phyloP scores from a whole-genome alignment of 1,140 invertebrate genomes.

The Apis dorsata region DNA sequence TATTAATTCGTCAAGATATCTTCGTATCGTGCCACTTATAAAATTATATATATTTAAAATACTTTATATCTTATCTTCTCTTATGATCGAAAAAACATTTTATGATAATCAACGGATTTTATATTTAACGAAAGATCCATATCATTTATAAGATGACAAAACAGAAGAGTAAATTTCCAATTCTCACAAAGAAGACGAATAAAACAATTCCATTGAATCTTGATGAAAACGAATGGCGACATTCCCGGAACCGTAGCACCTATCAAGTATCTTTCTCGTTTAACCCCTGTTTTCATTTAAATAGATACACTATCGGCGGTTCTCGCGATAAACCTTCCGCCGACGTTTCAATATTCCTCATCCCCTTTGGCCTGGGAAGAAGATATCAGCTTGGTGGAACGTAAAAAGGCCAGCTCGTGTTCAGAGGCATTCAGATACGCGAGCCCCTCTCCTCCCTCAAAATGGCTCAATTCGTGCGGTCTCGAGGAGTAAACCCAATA shows the following conservation, averaged over 20 bases:
- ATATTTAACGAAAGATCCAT: no score
- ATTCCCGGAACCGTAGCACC: neutral
- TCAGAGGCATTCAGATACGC: slow-evolving; percentile 29
- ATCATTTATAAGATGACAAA: no score
- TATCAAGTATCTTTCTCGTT: neutral
- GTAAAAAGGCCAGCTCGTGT: slow-evolving; percentile 21
- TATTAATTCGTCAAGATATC: no score
- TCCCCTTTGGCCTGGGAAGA: neutral
- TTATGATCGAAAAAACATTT: no score
- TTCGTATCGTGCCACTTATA: no score
- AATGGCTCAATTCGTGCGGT: slow-evolving; percentile 37
- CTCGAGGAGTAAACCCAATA: slow-evolving; percentile 17
- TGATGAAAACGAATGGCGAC: neutral
- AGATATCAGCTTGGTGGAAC: slow-evolving; percentile 21
- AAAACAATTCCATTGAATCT: no score
- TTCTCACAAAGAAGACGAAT: no score
- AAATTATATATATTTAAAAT: no score
- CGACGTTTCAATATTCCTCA: slow-evolving; percentile 18
- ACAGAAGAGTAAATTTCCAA: no score
- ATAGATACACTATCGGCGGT: neutral
- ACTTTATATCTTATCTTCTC: no score
- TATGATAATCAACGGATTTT: no score
- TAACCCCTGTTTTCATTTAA: slow-evolving; percentile 11
- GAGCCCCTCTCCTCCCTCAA: neutral
- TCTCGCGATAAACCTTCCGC: slow-evolving; percentile 7